Base-by-base conservation (phyloP, 1,140 invertebrate species). In the Nomia melanderi region DNA sequence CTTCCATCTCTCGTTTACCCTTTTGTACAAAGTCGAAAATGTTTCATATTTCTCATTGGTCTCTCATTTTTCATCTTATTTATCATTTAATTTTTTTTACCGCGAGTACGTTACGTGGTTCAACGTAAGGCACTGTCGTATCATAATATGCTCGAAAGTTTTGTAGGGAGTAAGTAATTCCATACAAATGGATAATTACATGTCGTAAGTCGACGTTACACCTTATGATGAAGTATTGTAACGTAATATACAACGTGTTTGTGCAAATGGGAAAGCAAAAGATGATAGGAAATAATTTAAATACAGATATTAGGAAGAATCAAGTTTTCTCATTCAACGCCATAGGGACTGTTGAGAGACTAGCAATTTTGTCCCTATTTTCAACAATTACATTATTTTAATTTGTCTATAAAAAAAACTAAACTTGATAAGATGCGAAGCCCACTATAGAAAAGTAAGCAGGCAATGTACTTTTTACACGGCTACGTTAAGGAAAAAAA, bases 391-490 rank as follows among this genome's bases (percentile, higher is more conserved):
- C 83, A 86, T 90, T 85, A 88, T 89, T 89, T 88, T 89, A 89
- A 90, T 89, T 88, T 88, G 81, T 88, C 80, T 88, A 84, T 89
- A 88, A 70, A 78, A n/a, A 88, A 65, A 78, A 83, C 66, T 89
- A 85, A 88, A 78, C 77, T 86, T 84, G 84, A 82, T 72, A 64
- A 82, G 70, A 71, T 60, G 76, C 60, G 74, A 69, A 78, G 79
- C 53, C 69, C 78, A 86, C 56, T 78, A 69, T 86, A 86, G 75
- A 79, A 53, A 63, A 83, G 73, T 87, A 86, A 89, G 85, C 82
- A 87, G 87, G 87, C 88, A 89, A 88, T 90, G 84, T 91, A 87
- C 86, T 90, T 90, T 89, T 88, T 90, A 89, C 85, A 86, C 64
- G 64, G 78, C 67, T 59, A 83, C 78, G 78, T 78, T 79, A 62